Evolutionary conservation across 1,140 invertebrate genomes (phyloP), one percentile per base, ranked within the genome.

Genomic region (Linepithema humile): DNA sequence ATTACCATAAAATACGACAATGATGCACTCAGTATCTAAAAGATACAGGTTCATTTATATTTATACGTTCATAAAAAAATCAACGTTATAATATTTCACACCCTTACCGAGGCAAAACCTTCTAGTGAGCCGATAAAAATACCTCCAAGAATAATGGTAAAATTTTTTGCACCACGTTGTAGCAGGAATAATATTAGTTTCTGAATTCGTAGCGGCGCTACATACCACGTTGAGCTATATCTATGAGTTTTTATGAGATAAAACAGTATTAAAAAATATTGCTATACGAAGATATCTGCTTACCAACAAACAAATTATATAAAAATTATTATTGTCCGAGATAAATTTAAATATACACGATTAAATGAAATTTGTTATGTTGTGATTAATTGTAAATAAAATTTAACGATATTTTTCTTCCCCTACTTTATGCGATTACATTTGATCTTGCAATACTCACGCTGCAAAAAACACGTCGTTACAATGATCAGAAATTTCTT

Each of bases 161-260:
- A 59, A n/a, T 59, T 73, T 57, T 59, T 40, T 4, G 70, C 38
- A 50, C 50, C 23, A 9, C 57, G 29, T 45, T 73, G 70, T 40
- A 73, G 26, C 9, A 73, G 2, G 5, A 73, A 73, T 15, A 73
- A 73, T 57, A 73, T 10, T 73, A 40, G 57, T 73, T 57, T 73
- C n/a, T 73, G 70, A 38, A 73, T 3, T 73, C 55, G 48, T 15
- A 73, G 32, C 35, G 70, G 55, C 1, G 70, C 55, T 38, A 59
- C 15, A 3, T 73, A 73, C 70, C 70, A 73, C 32, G 40, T 73
- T 0, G 70, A 26, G 9, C 3, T 43, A 20, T 73, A 73, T n/a
- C 70, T 73, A 20, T 26, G 10, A 57, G 26, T 57, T 73, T 26
- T 43, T 9, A 57, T 59, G 23, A 17, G 26, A 1, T 20, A 55